Conservation (phyloP, 1,140 invertebrate genomes). For the Heliothis virescens region DNA sequence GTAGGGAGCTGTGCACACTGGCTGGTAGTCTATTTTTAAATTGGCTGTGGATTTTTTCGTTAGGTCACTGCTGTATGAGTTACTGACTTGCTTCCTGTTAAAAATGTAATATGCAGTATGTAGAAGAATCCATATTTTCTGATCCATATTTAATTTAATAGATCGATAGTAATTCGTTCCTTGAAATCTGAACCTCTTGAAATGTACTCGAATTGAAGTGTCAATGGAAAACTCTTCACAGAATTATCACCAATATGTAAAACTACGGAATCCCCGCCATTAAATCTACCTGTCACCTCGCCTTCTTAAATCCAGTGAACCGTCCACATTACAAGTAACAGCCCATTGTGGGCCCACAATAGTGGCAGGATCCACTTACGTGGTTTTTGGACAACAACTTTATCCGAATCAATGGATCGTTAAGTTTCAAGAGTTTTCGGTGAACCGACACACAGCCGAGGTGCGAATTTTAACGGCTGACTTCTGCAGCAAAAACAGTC, state of each 20-base stretch:
- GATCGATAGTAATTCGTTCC: too few species aligned
- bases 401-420: slow-evolving; percentile 79
- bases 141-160: too few species aligned
- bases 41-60: background rate
- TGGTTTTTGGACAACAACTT: slow-evolving; percentile 76
- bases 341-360: slow-evolving; percentile 64
- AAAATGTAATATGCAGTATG: too few species aligned
- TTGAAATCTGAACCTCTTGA: too few species aligned
- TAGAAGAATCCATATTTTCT: too few species aligned
- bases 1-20: slow-evolving; percentile 33
- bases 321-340: slow-evolving; percentile 55
- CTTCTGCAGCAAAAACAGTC: slow-evolving; percentile 33
- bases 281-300: slow-evolving; percentile 1
- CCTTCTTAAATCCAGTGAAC: background rate
- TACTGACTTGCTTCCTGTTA: too few species aligned
- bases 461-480: slow-evolving; percentile 70
- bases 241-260: background rate
- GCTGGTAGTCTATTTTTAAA: slow-evolving; percentile 28
- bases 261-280: background rate
- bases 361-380: slow-evolving; percentile 54
- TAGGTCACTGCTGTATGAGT: background rate
- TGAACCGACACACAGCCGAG: slow-evolving; percentile 57
- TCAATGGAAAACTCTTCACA: background rate
- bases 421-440: slow-evolving; percentile 54
- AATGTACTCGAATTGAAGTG: too few species aligned